These are phyloP conservation scores for Hypomesus transpacificus DNA, from an alignment of 2,113 vertebrate genomes.

Conservation along the genomic window DNA sequence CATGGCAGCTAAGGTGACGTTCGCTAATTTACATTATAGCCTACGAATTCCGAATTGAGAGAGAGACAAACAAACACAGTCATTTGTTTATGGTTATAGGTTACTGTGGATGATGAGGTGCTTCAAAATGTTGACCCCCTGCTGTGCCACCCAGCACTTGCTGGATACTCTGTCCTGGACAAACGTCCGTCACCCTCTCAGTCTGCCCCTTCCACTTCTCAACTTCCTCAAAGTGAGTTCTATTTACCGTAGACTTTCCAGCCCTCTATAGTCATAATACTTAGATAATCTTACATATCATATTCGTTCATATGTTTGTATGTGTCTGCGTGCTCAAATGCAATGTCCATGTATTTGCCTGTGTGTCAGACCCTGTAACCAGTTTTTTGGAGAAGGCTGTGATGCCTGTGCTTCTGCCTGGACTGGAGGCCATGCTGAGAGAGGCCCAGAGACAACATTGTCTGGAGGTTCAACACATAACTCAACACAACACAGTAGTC, in stretches of 20 bases:
- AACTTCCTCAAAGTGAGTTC: conserved; percentile 34
- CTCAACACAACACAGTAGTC: background rate
- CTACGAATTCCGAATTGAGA: background rate
- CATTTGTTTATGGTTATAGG: conserved; percentile 48
- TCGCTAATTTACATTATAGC: background rate
- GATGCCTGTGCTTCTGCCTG: conserved; percentile 83
- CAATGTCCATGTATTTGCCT: background rate
- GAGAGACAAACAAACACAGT: background rate
- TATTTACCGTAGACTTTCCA: background rate
- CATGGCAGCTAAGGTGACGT: conserved; percentile 37
- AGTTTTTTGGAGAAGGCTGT: conserved; percentile 74
- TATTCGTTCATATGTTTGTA: background rate
- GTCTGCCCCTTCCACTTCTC: conserved; percentile 24
- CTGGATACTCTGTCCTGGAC: background rate
- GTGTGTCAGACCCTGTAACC: conserved; percentile 69
- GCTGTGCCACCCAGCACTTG: conserved; percentile 35
- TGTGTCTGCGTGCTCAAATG: background rate
- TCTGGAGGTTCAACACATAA: conserved; percentile 72
- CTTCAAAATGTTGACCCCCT: conserved; percentile 30
- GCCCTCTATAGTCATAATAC: background rate
- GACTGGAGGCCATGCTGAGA: conserved; percentile 77
- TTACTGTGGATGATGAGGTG: conserved; percentile 40
- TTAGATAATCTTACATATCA: background rate
- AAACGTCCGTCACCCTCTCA: background rate
- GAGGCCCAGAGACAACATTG: conserved; percentile 76